Evolutionary conservation across 1,140 invertebrate species (phyloP).

Genomic region (Apis laboriosa): DNA sequence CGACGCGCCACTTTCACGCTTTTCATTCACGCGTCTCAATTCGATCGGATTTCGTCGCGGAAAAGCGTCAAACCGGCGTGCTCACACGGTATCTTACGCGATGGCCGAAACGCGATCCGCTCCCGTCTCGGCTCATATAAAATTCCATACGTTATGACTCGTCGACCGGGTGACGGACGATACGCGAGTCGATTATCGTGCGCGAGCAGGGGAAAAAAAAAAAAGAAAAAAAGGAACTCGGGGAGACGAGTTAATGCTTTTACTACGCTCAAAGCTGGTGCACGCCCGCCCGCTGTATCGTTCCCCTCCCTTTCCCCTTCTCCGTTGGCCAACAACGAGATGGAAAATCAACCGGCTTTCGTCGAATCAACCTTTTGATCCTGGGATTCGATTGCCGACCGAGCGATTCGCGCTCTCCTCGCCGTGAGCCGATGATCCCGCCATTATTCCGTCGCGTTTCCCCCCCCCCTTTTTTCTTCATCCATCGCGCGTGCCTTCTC

Average conservation of each 20-base stretch:
- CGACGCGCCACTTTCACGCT: background rate
- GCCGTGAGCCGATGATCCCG: background rate
- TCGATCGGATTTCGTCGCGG: background rate
- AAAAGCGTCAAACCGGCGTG: background rate
- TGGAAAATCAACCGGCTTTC: constrained; percentile 19
- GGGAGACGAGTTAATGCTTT: constrained; percentile 34
- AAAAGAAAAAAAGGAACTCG: background rate
- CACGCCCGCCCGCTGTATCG: background rate
- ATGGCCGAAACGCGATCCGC: constrained; percentile 3
- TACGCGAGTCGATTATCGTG: constrained; percentile 16
- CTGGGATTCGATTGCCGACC: constrained; percentile 29
- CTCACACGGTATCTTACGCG: no score
- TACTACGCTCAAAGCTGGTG: constrained; percentile 16
- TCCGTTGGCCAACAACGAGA: background rate
- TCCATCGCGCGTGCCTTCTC: background rate
- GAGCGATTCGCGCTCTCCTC: constrained; percentile 4
- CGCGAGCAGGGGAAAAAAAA: background rate
- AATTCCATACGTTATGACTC: constrained; percentile 16
- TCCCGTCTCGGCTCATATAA: constrained; percentile 27
- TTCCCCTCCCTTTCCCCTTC: background rate
- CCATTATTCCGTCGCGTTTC: background rate
- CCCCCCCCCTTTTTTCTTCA: no score
- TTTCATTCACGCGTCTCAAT: background rate
- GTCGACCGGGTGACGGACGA: constrained; percentile 1
- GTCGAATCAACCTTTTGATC: constrained; percentile 24